A percentile compares a stretch with the other conserved stretches of the same genome.
phyloP scores from a whole-genome alignment of 2,113 vertebrate genomes.

The Pelmatolapia mariae region DNA sequence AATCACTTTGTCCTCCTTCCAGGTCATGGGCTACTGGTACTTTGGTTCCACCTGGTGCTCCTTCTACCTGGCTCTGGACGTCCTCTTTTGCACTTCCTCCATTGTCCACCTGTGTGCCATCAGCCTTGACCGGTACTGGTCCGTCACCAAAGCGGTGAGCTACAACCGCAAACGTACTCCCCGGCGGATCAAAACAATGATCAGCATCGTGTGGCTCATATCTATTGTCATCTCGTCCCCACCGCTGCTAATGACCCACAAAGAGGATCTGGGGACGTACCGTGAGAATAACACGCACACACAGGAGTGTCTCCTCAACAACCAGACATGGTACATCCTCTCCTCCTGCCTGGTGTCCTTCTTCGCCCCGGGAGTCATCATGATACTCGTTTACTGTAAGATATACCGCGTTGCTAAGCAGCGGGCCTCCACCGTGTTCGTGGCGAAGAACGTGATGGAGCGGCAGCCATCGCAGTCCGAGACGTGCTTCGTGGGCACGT shows the following conservation, averaged over 20 bases:
- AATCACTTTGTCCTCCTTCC: background rate
- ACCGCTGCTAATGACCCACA: slow-evolving; percentile 71
- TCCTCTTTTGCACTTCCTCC: slow-evolving; percentile 84
- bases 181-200: slow-evolving; percentile 75
- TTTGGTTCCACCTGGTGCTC: slow-evolving; percentile 83
- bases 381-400: slow-evolving; percentile 82
- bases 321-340: slow-evolving; percentile 86
- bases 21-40: slow-evolving; percentile 81
- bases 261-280: background rate
- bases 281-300: background rate
- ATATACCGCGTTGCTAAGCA: slow-evolving; percentile 80
- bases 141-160: slow-evolving; percentile 77
- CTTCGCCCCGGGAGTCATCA: slow-evolving; percentile 81
- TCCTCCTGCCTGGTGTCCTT: slow-evolving; percentile 82
- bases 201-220: slow-evolving; percentile 74
- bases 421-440: slow-evolving; percentile 68
- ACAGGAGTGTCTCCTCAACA: slow-evolving; percentile 74
- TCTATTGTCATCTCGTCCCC: slow-evolving; percentile 80
- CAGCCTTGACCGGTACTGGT: slow-evolving; percentile 88
- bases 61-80: slow-evolving; percentile 82
- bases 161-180: slow-evolving; percentile 82
- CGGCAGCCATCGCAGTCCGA: slow-evolving; percentile 58
- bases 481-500: slow-evolving; percentile 47
- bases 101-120: slow-evolving; percentile 87
- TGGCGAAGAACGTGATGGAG: slow-evolving; percentile 59